A percentile compares a stretch with the other conserved stretches of the same genome.
phyloP scores from a whole-genome alignment of 2,888 invertebrate species.

The Drosophila hawaiiensis region DNA sequence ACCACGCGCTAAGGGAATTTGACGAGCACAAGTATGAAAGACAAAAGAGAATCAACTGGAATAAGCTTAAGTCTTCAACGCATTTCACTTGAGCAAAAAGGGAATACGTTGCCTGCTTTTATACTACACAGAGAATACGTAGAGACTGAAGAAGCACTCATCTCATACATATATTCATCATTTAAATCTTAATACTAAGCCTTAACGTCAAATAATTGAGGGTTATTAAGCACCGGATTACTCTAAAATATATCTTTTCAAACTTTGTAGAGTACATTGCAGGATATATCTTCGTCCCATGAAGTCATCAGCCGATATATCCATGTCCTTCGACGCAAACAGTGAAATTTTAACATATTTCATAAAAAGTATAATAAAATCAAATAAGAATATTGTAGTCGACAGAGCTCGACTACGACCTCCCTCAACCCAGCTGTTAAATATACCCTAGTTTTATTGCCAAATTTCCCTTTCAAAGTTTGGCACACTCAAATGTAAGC shows the following conservation, averaged over 20 bases:
- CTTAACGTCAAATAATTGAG: background rate
- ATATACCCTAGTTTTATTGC: background rate
- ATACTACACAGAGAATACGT: background rate
- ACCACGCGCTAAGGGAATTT: slow-evolving; percentile 23
- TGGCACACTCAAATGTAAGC: background rate
- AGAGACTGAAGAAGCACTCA: background rate
- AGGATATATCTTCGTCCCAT: background rate
- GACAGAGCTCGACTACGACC: background rate
- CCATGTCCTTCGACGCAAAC: background rate
- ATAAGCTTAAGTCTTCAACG: background rate
- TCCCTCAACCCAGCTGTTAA: background rate
- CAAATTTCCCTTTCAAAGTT: background rate
- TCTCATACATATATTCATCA: background rate
- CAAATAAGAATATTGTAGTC: background rate
- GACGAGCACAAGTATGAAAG: background rate
- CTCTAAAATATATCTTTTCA: background rate
- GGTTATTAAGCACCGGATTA: background rate
- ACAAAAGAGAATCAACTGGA: slow-evolving; percentile 14
- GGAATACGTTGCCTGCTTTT: background rate
- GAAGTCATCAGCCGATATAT: background rate
- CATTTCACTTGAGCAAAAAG: background rate
- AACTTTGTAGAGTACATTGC: background rate
- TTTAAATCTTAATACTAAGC: background rate
- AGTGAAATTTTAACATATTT: background rate
- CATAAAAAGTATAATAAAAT: background rate